These are phyloP conservation scores for Lithobates sylvaticus DNA, from an alignment of 2,797 vertebrate genomes.

Conservation along the genomic window DNA sequence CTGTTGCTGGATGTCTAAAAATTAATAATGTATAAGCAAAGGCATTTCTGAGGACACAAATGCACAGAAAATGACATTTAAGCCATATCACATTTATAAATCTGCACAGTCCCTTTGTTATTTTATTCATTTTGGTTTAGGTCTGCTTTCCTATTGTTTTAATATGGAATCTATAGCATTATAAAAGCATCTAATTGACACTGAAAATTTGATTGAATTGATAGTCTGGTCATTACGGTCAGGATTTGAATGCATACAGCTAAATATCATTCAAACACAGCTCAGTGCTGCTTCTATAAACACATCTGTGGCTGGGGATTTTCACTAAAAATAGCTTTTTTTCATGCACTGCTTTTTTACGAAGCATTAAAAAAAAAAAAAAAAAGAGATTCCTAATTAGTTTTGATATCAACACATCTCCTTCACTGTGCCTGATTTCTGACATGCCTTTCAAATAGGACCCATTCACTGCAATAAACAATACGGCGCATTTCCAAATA, in stretches of 20 bases:
- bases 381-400: constrained; percentile 31
- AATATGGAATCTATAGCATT: not conserved
- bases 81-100: not conserved
- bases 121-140: not conserved
- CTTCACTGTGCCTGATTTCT: not conserved
- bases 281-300: constrained; percentile 27
- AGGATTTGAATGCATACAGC: constrained; percentile 19
- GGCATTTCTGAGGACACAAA: not conserved
- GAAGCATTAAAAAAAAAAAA: constrained; percentile 9
- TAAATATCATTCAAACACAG: constrained; percentile 51
- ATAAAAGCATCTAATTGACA: constrained; percentile 23
- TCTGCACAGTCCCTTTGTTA: not conserved
- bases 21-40: not conserved
- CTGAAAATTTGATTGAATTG: constrained; percentile 11
- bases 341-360: constrained; percentile 8
- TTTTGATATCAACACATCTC: constrained; percentile 44
- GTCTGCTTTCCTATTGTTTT: not conserved
- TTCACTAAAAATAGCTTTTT: constrained; percentile 47
- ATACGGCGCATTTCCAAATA: constrained; percentile 18
- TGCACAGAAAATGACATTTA: not conserved
- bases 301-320: constrained; percentile 25
- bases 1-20: not conserved
- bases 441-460: constrained; percentile 20
- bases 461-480: constrained; percentile 41
- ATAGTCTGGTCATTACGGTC: constrained; percentile 23